A percentile compares a stretch with the other conserved stretches of the same genome.
phyloP scores from a whole-genome alignment of 2,888 invertebrate species.

The Octonoba sinensis region DNA sequence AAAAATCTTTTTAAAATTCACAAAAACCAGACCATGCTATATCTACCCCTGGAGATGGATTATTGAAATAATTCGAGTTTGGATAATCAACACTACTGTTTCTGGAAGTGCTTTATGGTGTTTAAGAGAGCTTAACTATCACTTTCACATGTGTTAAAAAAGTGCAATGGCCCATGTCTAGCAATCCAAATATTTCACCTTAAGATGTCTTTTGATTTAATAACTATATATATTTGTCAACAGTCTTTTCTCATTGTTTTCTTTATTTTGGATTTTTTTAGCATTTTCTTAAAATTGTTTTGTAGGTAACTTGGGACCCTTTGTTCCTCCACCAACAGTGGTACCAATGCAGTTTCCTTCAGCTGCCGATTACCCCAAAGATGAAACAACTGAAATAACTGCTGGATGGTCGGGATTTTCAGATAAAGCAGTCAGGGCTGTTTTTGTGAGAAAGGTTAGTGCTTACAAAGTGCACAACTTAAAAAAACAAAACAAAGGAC shows the following conservation, averaged over 20 bases:
- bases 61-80: no score
- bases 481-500: no score
- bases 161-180: no score
- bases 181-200: no score
- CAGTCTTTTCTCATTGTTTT: not conserved
- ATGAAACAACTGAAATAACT: slow-evolving; percentile 1
- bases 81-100: no score
- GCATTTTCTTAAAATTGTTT: not conserved
- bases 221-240: not conserved
- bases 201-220: not conserved
- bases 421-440: slow-evolving; percentile 63
- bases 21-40: no score
- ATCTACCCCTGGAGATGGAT: no score
- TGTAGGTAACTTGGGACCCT: slow-evolving; percentile 22
- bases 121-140: no score
- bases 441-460: slow-evolving; percentile 63
- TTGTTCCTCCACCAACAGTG: slow-evolving; percentile 18
- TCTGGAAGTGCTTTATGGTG: no score
- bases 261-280: not conserved
- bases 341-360: not conserved
- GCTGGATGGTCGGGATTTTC: slow-evolving; percentile 58
- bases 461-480: no score
- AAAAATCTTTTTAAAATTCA: no score
- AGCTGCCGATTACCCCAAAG: not conserved
- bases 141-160: no score